Base-by-base conservation (phyloP, 2,797 vertebrate genomes). In the Selene dorsalis region DNA sequence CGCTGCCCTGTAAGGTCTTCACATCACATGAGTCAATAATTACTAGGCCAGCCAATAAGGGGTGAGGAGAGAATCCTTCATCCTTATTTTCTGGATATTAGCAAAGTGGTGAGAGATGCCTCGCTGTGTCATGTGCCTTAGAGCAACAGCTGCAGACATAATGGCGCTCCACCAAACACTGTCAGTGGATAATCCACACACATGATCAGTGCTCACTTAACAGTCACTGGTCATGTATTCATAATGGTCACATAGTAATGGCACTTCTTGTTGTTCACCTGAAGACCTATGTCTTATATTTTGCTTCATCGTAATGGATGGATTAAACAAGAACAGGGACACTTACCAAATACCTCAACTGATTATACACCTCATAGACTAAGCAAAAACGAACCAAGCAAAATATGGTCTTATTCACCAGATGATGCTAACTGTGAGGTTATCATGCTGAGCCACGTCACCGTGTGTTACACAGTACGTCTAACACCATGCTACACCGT, bases 41-140 rank as follows among this genome's bases (percentile, higher is more conserved):
- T 41, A 50, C 38, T 41, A 22, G 28, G 66, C 58, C 11, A 6
- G 11, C 2, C 59, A 63, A 22, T 11, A 24, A 61, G 17, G 41
- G 18, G 41, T 8, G 59, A 59, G 30, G 48, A 63, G 59, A 58
- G 47, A 32, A 14, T 43, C 75, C 22, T 67, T 66, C 66, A 75
- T 39, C 47, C 56, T 24, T 17, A 30, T 43, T 4, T 39, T 73
- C 41, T 69, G 68, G 58, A 67, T 86, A 87, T 89, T 85, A 87
- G 59, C 72, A 64, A 69, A 66, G 32, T 50, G 83, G 57, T 84
- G 90, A 82, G 73, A 91, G 83, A 73, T 86, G 80, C 62, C 75
- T 62, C 4, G 43, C 61, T 58, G 53, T 76, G 83, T 80, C 85
- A 86, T 70, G 84, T 69, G 81, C 39, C 75, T 41, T 0, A 17